Conservation (phyloP, 1,140 invertebrate genomes). For the Bombus breviceps region DNA sequence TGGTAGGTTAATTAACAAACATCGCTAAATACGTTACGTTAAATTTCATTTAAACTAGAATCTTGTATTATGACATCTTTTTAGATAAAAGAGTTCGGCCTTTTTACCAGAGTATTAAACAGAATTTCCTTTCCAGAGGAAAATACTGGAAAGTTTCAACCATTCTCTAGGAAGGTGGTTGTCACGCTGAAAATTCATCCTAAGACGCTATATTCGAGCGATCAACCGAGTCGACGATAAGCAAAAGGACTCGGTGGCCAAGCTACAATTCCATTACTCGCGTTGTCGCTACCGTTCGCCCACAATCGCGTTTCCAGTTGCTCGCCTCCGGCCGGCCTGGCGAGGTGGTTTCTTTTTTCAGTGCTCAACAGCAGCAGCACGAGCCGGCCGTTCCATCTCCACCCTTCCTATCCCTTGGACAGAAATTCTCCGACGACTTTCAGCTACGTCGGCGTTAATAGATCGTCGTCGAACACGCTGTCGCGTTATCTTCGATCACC, state of each 20-base stretch:
- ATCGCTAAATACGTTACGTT: not conserved
- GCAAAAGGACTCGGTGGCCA: conserved; percentile 40
- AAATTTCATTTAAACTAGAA: not conserved
- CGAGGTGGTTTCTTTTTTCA: conserved; percentile 30
- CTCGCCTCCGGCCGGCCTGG: conserved; percentile 31
- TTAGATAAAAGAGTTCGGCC: not conserved
- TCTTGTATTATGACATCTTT: not conserved
- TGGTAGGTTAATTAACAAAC: not conserved
- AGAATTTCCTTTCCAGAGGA: not conserved
- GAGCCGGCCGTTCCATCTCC: not conserved
- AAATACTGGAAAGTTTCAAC: not conserved
- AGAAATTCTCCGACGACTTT: conserved; percentile 33
- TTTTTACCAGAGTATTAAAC: not conserved
- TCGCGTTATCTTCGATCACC: conserved; percentile 37
- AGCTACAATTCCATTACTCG: conserved; percentile 56
- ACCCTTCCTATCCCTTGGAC: not conserved
- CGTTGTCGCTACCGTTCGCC: conserved; percentile 40
- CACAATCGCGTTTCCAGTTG: conserved; percentile 59
- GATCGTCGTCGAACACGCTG: conserved; percentile 34
- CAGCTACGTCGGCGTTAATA: conserved; percentile 46
- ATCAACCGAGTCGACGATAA: conserved; percentile 44
- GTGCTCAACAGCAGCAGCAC: not conserved
- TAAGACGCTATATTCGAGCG: not conserved
- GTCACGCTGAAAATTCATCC: not conserved
- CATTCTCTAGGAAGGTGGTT: too few species aligned